Base-by-base conservation (phyloP, 2,113 vertebrate genomes). In the Reinhardtius hippoglossoides region DNA sequence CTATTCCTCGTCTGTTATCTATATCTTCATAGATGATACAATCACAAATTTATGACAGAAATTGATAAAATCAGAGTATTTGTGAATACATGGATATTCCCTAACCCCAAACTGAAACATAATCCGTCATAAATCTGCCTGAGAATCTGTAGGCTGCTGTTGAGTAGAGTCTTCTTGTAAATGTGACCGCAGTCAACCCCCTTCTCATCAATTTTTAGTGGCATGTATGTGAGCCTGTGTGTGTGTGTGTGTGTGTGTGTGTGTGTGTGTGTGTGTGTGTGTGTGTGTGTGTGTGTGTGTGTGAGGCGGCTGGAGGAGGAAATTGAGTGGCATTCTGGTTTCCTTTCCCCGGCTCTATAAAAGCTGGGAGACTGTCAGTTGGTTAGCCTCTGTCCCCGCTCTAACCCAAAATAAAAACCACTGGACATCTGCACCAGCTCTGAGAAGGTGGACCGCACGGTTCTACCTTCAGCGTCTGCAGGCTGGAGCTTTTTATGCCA, bases 401-500 rank as follows among this genome's bases (percentile, higher is more conserved):
- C 80, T 86, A 87, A 91, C 90, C 86, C 26, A 8, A 80, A 85
- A 83, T 84, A 84, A 88, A 91, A 91, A 79, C 76, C 86, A 57
- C 56, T 37, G 76, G 60, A 87, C 77, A 88, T 87, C 81, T 79
- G 84, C 16, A 74, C 58, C 81, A 79, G 74, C 64, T 84, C 78
- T 79, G 61, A 79, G 76, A 85, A 78, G 61, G 85, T 82, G 74
- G 84, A 69, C 76, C 68, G 67, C 71, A 52, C 31, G 20, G 63
- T 62, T 62, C 71, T 64, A 75, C 78, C 70, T 70, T 69, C 82
- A 71, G 27, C 69, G 66, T 79, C 74, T 64, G 77, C 68, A 75
- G 56, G 66, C 54, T 18, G 67, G 9, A 77, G 57, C 54, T 46
- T 71, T 83, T 82, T 40, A 67, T 71, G 57, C 55, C 69, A 58